Base-by-base conservation (phyloP, 1,140 invertebrate genomes). In the Brachionus asplanchnoidis region DNA sequence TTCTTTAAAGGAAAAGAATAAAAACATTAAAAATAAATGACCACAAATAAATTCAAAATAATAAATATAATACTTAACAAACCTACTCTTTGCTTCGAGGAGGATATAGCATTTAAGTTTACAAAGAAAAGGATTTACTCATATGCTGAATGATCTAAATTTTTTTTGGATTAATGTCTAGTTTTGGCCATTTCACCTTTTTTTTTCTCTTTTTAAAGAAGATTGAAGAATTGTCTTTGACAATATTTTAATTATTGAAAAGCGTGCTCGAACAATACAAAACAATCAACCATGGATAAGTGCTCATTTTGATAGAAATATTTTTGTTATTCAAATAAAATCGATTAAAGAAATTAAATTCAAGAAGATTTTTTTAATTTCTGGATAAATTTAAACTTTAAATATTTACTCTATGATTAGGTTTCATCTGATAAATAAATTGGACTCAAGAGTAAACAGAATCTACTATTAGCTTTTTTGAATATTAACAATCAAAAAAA, bases 121-220 rank as follows among this genome's bases (percentile, higher is more conserved):
- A 32, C 17, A 68, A 32, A 68, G 66, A 68, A 68, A 68, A 68
- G 66, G 66, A 68, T 68, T 68, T 68, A 68, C 66, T 68, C 26
- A 28, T 36, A 60, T 46, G 53, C 53, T 60, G 53, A 20, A 60
- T 60, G 53, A 60, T 60, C 53, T 60, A 60, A 60, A 60, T 60
- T 60, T 36, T 36, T 36, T 60, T 60, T 60, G 53, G 53, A 60
- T 60, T 60, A 60, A 60, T 60, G 53, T 60, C 53, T 60, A 60
- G 17, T 60, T 23, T 60, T 60, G 53, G 53, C 17, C 20, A 60
- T 60, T 60, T 60, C 53, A 60, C 17, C 53, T 60, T 60, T 28
- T 68, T 68, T 68, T 68, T 26, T n/a, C n/a, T n/a, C 11, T 66
- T 53, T 17, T 23, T 8, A 60, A 60, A 60, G 53, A 23, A 3